Evolutionary conservation across 2,888 invertebrate genomes (phyloP).

Genomic region (Sinopyrophorus schimmeli): DNA sequence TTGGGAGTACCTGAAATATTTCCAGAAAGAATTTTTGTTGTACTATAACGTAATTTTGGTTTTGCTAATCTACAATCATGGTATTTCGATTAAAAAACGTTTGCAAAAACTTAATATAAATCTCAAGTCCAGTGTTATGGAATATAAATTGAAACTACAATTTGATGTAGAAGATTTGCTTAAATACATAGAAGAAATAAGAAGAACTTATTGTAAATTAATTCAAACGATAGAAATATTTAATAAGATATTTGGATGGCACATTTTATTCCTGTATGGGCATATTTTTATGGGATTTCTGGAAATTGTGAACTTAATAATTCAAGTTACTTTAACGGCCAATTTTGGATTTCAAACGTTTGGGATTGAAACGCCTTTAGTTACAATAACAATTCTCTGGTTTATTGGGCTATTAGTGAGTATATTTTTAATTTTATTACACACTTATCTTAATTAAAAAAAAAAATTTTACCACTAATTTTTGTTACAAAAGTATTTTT

Average conservation of each 20-base stretch:
- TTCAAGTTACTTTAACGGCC: background rate
- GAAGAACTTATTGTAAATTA: background rate
- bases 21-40: background rate
- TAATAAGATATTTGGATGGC: conserved; percentile 1
- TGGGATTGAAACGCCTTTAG: background rate
- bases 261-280: background rate
- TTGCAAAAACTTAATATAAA: background rate
- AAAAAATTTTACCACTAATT: too few relatives aligned
- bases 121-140: background rate
- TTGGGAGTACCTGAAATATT: background rate
- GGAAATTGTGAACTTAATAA: background rate
- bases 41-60: background rate
- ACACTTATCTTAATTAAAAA: too few relatives aligned
- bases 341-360: background rate
- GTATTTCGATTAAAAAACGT: background rate
- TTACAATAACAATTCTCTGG: background rate
- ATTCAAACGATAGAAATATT: background rate
- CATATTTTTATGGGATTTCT: background rate
- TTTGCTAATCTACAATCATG: background rate
- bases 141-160: background rate
- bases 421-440: background rate
- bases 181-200: background rate
- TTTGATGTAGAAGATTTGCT: background rate
- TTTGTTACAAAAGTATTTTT: too few relatives aligned
- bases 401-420: background rate